Conservation (phyloP, 2,888 invertebrate species). For the Aleiodes alternator region DNA sequence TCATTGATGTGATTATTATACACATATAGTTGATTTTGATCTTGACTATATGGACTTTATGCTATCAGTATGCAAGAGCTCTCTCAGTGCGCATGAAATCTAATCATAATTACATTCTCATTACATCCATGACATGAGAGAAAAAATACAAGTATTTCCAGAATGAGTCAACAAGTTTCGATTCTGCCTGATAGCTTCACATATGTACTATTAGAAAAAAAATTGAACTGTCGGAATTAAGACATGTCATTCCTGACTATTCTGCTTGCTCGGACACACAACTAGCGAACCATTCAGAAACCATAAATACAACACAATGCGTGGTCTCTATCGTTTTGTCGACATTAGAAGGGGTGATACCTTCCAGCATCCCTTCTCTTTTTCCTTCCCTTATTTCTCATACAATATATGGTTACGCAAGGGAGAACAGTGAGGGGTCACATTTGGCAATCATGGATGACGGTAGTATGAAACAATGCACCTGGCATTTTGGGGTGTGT, state of each 20-base stretch:
- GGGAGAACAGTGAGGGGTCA: conserved; percentile 47
- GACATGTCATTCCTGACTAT: conserved; percentile 42
- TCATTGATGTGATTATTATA: too few species aligned
- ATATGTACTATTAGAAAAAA: background rate
- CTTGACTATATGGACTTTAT: too few species aligned
- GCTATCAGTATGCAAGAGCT: too few species aligned
- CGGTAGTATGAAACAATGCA: conserved; percentile 70
- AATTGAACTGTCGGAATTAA: conserved; percentile 31
- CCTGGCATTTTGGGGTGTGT: conserved; percentile 63
- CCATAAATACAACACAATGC: conserved; percentile 32
- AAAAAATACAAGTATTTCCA: conserved; percentile 7
- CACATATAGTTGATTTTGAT: too few species aligned
- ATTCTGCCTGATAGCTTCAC: background rate
- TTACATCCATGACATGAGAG: conserved; percentile 20
- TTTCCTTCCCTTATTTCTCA: background rate
- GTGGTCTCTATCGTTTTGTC: conserved; percentile 27
- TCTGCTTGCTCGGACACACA: conserved; percentile 30
- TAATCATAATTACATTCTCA: conserved; percentile 10
- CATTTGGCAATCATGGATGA: conserved; percentile 67
- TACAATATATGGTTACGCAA: conserved; percentile 23
- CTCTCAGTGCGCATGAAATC: background rate
- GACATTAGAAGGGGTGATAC: conserved; percentile 16
- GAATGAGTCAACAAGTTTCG: conserved; percentile 16
- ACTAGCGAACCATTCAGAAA: conserved; percentile 19
- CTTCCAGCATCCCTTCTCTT: too few species aligned